Conservation (phyloP, 2,113 vertebrate species). For the Montifringilla adamsi region DNA sequence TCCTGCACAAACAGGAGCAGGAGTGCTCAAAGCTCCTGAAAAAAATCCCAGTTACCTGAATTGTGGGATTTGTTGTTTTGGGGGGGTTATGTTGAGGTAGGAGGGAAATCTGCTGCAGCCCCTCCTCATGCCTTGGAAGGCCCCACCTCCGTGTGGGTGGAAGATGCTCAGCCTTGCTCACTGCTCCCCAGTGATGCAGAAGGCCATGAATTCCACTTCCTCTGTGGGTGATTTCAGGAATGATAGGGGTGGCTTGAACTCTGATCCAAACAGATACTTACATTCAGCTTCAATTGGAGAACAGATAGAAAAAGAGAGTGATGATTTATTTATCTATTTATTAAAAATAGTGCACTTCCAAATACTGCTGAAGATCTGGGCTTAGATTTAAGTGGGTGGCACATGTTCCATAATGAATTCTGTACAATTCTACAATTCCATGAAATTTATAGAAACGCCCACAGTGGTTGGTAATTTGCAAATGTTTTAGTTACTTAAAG, state of each 20-base stretch:
- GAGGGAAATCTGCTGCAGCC: background rate
- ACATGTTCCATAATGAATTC: background rate
- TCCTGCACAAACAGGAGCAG: background rate
- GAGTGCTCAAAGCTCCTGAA: background rate
- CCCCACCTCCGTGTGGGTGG: background rate
- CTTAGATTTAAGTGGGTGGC: background rate
- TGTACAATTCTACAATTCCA: background rate
- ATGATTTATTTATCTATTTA: background rate
- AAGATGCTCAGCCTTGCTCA: background rate
- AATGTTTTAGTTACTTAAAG: background rate
- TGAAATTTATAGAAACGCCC: background rate
- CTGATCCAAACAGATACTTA: background rate
- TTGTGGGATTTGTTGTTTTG: background rate
- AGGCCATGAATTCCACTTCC: background rate
- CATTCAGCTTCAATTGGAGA: background rate
- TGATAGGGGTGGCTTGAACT: background rate
- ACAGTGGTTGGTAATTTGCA: background rate
- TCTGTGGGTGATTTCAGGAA: background rate
- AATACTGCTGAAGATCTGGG: background rate
- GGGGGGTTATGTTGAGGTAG: background rate
- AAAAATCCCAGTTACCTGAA: background rate
- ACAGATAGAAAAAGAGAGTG: background rate
- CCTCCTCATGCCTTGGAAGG: background rate
- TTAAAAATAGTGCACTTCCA: background rate
- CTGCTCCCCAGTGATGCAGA: background rate